Conservation (phyloP, 2,888 invertebrate genomes). For the Cacoxenus indagator region DNA sequence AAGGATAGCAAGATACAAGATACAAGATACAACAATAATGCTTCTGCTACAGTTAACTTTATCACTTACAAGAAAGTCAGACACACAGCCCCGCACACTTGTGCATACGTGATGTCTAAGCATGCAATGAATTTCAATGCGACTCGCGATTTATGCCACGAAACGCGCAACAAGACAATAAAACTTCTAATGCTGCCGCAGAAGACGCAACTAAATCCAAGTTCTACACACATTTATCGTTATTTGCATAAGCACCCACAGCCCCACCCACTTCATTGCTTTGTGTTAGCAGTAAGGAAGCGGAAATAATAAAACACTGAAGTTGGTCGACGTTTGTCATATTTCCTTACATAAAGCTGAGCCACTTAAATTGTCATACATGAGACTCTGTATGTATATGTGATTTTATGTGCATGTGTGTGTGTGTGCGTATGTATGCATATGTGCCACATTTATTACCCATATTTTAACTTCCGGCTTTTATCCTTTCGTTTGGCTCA, state of each 20-base stretch:
- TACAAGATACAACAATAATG: conserved; percentile 8
- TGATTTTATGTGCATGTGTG: neutral
- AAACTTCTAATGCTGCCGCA: conserved; percentile 47
- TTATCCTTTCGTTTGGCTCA: conserved; percentile 51
- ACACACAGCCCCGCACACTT: conserved; percentile 27
- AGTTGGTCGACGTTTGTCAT: conserved; percentile 8
- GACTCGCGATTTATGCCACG: conserved; percentile 51
- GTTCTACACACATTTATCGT: neutral
- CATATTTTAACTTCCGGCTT: conserved; percentile 62
- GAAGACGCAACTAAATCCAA: neutral
- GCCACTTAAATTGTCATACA: conserved; percentile 17
- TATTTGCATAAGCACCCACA: neutral
- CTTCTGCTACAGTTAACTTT: neutral
- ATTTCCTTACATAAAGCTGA: conserved; percentile 23
- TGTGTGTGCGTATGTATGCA: neutral
- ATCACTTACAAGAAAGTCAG: neutral
- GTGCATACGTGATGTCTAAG: conserved; percentile 30
- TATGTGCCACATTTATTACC: conserved; percentile 54
- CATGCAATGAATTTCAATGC: conserved; percentile 10
- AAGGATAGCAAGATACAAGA: conserved; percentile 13
- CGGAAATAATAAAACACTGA: conserved; percentile 13
- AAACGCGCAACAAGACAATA: conserved; percentile 58
- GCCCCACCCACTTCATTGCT: neutral
- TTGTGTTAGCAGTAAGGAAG: neutral
- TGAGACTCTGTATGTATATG: neutral